Percentiles rank a stretch among this genome's conserved stretches.
Evolutionary conservation across 2,888 invertebrate genomes (phyloP).

Genomic region (Ptilodon capucinus): DNA sequence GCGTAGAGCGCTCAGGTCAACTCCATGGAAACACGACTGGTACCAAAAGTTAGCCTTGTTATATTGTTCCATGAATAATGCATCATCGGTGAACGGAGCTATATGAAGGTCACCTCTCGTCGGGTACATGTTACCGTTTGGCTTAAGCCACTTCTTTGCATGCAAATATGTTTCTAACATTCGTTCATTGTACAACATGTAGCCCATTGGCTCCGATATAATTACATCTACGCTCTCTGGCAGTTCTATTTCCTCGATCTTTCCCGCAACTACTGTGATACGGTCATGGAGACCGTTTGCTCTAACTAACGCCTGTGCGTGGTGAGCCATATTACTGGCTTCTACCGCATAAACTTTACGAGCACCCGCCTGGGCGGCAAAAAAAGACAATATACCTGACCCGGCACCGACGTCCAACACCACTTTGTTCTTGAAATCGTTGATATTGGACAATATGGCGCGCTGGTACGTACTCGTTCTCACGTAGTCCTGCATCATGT

Average conservation of each 20-base stretch:
- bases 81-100: constrained; percentile 98
- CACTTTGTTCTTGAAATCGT: constrained; percentile 95
- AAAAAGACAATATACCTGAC: constrained; percentile 98
- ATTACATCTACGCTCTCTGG: constrained; percentile 98
- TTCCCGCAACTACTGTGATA: constrained; percentile 96
- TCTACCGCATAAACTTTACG: constrained; percentile 99
- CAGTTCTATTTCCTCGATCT: constrained; percentile 98
- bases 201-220: constrained; percentile 99
- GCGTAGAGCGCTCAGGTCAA: constrained; percentile 96
- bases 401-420: constrained; percentile 99
- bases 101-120: constrained; percentile 98
- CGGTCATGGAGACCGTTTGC: constrained; percentile 94
- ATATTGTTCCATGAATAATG: constrained; percentile 98
- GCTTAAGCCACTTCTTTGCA: constrained; percentile 98
- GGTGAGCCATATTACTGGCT: constrained; percentile 99
- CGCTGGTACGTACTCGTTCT: constrained; percentile 99
- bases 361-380: constrained; percentile 98
- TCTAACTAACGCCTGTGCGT: constrained; percentile 94
- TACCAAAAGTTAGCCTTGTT: constrained; percentile 99
- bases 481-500: constrained; percentile 99
- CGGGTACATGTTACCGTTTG: constrained; percentile 98
- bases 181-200: constrained; percentile 99
- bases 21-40: constrained; percentile 98
- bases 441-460: constrained; percentile 95
- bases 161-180: constrained; percentile 99